A percentile compares a stretch with the other conserved stretches of the same genome.
Evolutionary conservation across 1,140 invertebrate species (phyloP).

Genomic region (Geopemphigus sp.): DNA sequence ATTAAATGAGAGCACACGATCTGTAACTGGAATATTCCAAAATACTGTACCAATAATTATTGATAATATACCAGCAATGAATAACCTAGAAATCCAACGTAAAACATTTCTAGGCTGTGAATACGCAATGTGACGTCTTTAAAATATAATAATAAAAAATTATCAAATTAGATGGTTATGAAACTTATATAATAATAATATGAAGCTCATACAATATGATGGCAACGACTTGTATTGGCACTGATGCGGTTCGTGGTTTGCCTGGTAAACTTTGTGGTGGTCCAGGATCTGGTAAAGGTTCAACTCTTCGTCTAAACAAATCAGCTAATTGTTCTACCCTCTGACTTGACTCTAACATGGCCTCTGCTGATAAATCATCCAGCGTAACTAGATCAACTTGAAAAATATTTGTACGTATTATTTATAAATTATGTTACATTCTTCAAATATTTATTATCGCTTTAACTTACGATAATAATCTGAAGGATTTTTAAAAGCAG

Average conservation of each 20-base stretch:
- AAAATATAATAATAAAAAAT: slow-evolving; percentile 51
- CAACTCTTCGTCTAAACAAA: slow-evolving; percentile 68
- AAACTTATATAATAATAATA: background rate
- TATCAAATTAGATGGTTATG: background rate
- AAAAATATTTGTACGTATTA: slow-evolving; percentile 52
- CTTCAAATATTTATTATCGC: background rate
- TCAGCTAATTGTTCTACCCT: slow-evolving; percentile 86
- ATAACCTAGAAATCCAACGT: slow-evolving; percentile 71
- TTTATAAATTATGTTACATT: background rate
- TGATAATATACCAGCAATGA: slow-evolving; percentile 76
- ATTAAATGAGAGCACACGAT: slow-evolving; percentile 68
- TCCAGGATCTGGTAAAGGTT: slow-evolving; percentile 70
- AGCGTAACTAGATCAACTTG: slow-evolving; percentile 89
- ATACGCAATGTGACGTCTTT: slow-evolving; percentile 71
- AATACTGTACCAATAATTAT: slow-evolving; percentile 82
- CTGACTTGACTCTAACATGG: slow-evolving; percentile 89
- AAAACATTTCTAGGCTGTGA: slow-evolving; percentile 84
- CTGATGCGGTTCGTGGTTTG: slow-evolving; percentile 62
- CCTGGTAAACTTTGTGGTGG: slow-evolving; percentile 72
- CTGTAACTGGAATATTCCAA: slow-evolving; percentile 79
- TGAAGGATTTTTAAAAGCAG: slow-evolving; percentile 92
- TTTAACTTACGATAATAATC: slow-evolving; percentile 85
- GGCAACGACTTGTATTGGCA: slow-evolving; percentile 66
- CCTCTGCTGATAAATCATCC: slow-evolving; percentile 87
- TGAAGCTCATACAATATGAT: slow-evolving; percentile 65